Percentiles rank a stretch among this genome's conserved stretches.
phyloP scores from a whole-genome alignment of 2,888 invertebrate species.

The Drosophila fungiperda region DNA sequence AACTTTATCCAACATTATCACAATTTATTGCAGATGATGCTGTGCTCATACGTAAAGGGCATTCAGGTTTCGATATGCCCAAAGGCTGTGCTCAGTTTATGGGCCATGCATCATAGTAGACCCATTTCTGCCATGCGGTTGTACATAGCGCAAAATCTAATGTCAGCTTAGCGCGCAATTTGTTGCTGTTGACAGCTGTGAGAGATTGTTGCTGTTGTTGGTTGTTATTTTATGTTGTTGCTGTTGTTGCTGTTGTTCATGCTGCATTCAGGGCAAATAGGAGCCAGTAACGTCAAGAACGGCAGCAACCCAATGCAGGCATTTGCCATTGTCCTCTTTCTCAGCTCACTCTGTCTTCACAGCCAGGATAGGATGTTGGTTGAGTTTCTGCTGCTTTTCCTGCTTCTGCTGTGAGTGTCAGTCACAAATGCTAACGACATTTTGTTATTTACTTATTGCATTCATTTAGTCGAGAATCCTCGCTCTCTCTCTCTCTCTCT shows the following conservation, averaged over 20 bases:
- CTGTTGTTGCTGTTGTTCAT: constrained; percentile 28
- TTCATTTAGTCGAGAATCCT: constrained; percentile 73
- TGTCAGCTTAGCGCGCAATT: constrained; percentile 78
- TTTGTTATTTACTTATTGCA: constrained; percentile 82
- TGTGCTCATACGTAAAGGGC: constrained; percentile 14
- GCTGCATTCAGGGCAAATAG: constrained; percentile 57
- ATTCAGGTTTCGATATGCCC: constrained; percentile 29
- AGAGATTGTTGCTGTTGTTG: constrained; percentile 62
- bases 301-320: constrained; percentile 60
- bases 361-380: constrained; percentile 27
- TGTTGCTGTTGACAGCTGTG: constrained; percentile 77
- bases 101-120: constrained; percentile 57
- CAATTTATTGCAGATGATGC: background rate
- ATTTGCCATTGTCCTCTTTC: constrained; percentile 70
- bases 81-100: constrained; percentile 35
- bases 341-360: constrained; percentile 20
- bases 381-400: constrained; percentile 12
- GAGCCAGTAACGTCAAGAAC: constrained; percentile 62
- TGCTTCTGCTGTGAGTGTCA: constrained; percentile 61
- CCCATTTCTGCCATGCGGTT: constrained; percentile 62
- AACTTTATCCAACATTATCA: background rate
- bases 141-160: constrained; percentile 66
- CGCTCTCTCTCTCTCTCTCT: constrained; percentile 16
- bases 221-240: constrained; percentile 23
- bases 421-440: constrained; percentile 78